Evolutionary conservation across 2,888 invertebrate species (phyloP), one percentile per base, ranked within the genome.

Genomic region (Adelognathus sp.): DNA sequence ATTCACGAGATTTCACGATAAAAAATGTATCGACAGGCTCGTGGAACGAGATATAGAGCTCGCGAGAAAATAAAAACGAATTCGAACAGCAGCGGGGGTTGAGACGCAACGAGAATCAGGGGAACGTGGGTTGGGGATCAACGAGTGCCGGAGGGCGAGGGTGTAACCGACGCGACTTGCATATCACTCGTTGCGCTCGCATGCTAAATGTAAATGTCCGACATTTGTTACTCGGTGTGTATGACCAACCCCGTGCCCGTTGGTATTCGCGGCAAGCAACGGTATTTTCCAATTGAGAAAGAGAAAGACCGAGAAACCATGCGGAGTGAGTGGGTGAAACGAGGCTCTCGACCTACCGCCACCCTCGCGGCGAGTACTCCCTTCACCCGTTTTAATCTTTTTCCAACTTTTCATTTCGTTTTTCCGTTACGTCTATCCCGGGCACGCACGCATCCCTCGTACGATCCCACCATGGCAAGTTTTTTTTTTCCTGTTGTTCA

Each of bases 171-270:
- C 46, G 66, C 61, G 54, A 44, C 46, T 60, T 9, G 41, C 76
- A n/a, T n/a, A 60, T 44, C 63, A 52, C 73, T 58, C 69, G 67
- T 69, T n/a, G n/a, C 84, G 86, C 84, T 84, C 81, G 85, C 86
- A 50, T 84, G 86, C 88, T 88, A 88, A 89, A 90, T 90, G 89
- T 89, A 88, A 90, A 90, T 90, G 90, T 88, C 89, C 86, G 84
- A 88, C 89, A 89, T 90, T 90, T 90, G 89, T 90, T 88, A 89
- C 87, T 84, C 85, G 84, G 84, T 86, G 85, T 85, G 88, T 88
- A 90, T 87, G 89, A 90, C 86, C 88, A 84, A 75, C 52, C 60
- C 72, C 85, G 82, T 85, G 87, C 88, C 89, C 89, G 88, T 89
- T 89, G 87, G 87, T 88, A 86, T 84, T 83, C 75, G 83, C 80